Evolutionary conservation across 2,797 vertebrate genomes (phyloP), one percentile per base, ranked within the genome.

Genomic region (Chrosomus eos): DNA sequence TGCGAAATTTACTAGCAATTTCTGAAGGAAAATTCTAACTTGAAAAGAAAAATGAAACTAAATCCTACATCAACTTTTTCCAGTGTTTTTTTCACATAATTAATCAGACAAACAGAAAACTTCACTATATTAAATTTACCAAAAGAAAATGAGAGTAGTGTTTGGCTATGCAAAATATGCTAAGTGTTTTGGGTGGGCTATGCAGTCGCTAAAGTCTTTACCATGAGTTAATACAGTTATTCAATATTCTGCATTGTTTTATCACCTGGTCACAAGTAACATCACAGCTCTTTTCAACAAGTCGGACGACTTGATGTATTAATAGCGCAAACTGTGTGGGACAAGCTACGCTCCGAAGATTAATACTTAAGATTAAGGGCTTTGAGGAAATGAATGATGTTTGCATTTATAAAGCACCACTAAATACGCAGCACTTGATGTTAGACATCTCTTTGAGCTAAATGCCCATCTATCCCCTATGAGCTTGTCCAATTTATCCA

Each of bases 401-500:
- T 40, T 79, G 76, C 76, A 79, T 79, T 79, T 45, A 62, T 21
- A 45, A 66, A 64, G 76, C 58, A 48, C 40, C 21, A 45, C 60
- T 66, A 75, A 67, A 66, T 31, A 36, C 4, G 73, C n/a, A 14
- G 18, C 60, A 67, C 60, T 77, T 40, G 62, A 83, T 55, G 58
- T 60, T 64, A 64, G 43, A 53, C 60, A 83, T 66, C 71, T 66
- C 58, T 66, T 66, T 55, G 58, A 75, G 60, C 60, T 53, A 68
- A 83, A 43, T 77, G 73, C 62, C 73, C 38, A 64, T 79, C 55
- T 84, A 60, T 78, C 36, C 62, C 36, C 21, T 18, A 58, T 78
- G 51, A 84, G 82, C 73, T 77, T 77, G 51, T 70, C 64, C 21
- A 77, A 45, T 77, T 70, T 70, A 84, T 84, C 64, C 36, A 9